Evolutionary conservation across 1,140 invertebrate species (phyloP).

Genomic region (Cotesia vestalis): DNA sequence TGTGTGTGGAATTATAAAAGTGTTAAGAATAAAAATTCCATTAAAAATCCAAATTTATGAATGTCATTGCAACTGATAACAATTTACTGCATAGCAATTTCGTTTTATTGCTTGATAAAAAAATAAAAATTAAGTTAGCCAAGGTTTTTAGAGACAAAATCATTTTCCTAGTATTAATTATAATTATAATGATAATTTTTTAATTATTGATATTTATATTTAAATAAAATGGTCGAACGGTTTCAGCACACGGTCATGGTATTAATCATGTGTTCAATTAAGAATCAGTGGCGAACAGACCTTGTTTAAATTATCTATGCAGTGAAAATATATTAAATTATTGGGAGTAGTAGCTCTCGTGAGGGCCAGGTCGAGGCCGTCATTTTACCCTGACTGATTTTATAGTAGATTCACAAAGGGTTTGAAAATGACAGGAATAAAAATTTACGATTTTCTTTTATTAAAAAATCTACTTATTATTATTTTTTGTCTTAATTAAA

Average conservation of each 20-base stretch:
- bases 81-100: too few species aligned
- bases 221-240: too few species aligned
- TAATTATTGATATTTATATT: neutral
- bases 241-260: too few species aligned
- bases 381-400: conserved; percentile 37
- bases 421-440: neutral
- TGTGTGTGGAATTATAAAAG: too few species aligned
- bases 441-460: conserved; percentile 3
- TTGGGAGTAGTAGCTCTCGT: conserved; percentile 21
- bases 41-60: too few species aligned
- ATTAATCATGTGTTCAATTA: conserved; percentile 42
- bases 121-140: too few species aligned
- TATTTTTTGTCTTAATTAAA: too few species aligned
- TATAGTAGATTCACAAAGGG: conserved; percentile 20
- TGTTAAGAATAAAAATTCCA: too few species aligned
- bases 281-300: conserved; percentile 48
- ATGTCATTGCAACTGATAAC: too few species aligned
- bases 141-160: too few species aligned
- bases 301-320: conserved; percentile 51
- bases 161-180: too few species aligned
- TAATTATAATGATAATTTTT: neutral
- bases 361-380: conserved; percentile 49
- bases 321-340: conserved; percentile 56
- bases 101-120: too few species aligned
- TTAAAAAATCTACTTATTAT: neutral